Evolutionary conservation across 23 tunicate genomes (phyloP).

Genomic region (Ciona savignyi): DNA sequence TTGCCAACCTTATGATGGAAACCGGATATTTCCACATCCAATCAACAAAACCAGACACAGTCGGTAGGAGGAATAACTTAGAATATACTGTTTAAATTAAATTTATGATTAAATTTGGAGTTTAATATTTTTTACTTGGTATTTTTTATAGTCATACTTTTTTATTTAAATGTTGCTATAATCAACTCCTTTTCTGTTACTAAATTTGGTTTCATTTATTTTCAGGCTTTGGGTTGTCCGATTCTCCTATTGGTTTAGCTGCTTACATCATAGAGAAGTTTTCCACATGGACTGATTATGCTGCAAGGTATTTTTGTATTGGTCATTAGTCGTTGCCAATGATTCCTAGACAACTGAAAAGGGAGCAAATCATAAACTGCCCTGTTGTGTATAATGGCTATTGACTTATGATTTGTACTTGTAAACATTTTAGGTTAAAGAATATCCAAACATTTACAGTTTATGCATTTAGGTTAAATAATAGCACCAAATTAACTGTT

Average conservation of each 20-base stretch:
- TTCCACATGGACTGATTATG: slow-evolving; percentile 69
- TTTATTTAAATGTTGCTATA: neutral
- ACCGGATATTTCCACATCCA: slow-evolving; percentile 85
- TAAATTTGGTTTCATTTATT: neutral
- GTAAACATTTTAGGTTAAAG: no score
- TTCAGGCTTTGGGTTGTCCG: slow-evolving; percentile 72
- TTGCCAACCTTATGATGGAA: slow-evolving; percentile 22
- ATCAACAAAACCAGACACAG: slow-evolving; percentile 90
- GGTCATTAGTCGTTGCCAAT: no score
- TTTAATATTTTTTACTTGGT: neutral
- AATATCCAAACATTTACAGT: no score
- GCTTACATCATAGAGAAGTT: slow-evolving; percentile 88
- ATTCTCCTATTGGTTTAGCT: slow-evolving; percentile 89
- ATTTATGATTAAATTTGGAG: no score
- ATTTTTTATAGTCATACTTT: neutral
- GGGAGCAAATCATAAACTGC: no score
- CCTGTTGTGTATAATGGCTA: no score
- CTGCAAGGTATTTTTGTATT: no score
- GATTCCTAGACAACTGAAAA: no score
- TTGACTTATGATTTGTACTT: no score
- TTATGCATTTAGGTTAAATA: no score
- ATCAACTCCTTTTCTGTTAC: neutral
- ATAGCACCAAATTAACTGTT: no score
- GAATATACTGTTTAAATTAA: no score
- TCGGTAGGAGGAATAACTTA: slow-evolving; percentile 43